These are phyloP conservation scores for Drosophila nr. fundita DNA, from an alignment of 2,888 invertebrate genomes.

Conservation along the genomic window DNA sequence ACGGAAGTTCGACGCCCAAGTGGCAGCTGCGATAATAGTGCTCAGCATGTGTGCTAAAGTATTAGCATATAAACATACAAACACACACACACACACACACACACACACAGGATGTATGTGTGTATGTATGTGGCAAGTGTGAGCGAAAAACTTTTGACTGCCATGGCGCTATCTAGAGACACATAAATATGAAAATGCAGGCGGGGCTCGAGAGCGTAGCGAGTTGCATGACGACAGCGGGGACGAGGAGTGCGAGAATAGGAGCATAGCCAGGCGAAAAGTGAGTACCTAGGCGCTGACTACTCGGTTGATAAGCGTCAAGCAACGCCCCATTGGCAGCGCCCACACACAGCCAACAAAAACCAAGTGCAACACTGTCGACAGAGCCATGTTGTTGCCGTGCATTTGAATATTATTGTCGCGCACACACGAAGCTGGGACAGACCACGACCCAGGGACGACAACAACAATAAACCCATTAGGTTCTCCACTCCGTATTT, in stretches of 20 bases:
- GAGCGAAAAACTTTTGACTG: constrained; percentile 75
- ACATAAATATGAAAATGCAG: constrained; percentile 79
- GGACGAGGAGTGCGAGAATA: constrained; percentile 4
- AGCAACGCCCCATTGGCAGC: constrained; percentile 56
- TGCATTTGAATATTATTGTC: constrained; percentile 79
- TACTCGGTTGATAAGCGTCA: constrained; percentile 61
- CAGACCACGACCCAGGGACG: constrained; percentile 46
- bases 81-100: constrained; percentile 35
- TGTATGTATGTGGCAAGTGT: constrained; percentile 46
- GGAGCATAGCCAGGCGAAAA: constrained; percentile 23
- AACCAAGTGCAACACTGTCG: constrained; percentile 37
- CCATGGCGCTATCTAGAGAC: constrained; percentile 72
- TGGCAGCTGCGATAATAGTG: constrained; percentile 78
- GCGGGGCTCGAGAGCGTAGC: constrained; percentile 61
- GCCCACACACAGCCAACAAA: constrained; percentile 10
- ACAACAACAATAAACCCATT: constrained; percentile 61
- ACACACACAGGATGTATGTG: constrained; percentile 6
- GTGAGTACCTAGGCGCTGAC: constrained; percentile 61
- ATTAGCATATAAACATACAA: constrained; percentile 74
- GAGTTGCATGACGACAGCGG: constrained; percentile 40
- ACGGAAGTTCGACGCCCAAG: constrained; percentile 80
- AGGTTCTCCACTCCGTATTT: constrained; percentile 65
- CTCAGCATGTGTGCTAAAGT: constrained; percentile 77
- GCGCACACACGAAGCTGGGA: constrained; percentile 47
- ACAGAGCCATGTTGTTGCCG: constrained; percentile 40